Evolutionary conservation across 23 tunicate species (phyloP), one percentile per base, ranked within the genome.

Genomic region (Styela clava): DNA sequence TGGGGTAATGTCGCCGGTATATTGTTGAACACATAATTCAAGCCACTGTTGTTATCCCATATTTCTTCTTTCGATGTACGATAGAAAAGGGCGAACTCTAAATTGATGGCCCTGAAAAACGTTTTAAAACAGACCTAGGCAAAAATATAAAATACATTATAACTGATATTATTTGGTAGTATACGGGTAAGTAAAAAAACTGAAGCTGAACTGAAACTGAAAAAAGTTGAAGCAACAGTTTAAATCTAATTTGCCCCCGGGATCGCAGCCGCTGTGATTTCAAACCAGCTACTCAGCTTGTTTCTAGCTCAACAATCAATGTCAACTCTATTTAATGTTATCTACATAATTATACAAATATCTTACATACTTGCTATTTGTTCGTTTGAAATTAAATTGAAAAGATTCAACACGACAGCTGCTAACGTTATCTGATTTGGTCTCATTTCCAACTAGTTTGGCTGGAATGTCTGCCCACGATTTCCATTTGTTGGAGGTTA

Each of bases 401-500:
- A 44, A 44, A 44, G 56, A 44, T 44, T 44, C 56, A 7, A 44
- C 56, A 12, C 56, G 56, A n/a, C n/a, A n/a, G n/a, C n/a, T n/a
- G 12, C 9, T 5, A 5, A 7, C 56, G 7, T 44, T 12, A 12
- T 44, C 12, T 5, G 9, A 5, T 44, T 71, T 30, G 18, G 77
- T 3, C 3, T 71, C 37, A 28, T 7, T 34, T 71, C 29, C 37
- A 12, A 71, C 29, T 7, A 18, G 77, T 32, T 22, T 71, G 16
- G 77, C 77, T 16, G 77, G 77, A 5, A 71, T 71, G 37, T 71
- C 77, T 3, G 77, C 34, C 35, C 23, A 71, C 2, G 35, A 21
- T 71, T 71, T 71, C 77, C 77, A 71, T 16, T 34, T 27, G 34
- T 71, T 71, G 32, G 16, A 2, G 7, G 77, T 71, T 5, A 71